These are phyloP conservation scores for Phalangium opilio DNA, from an alignment of 2,888 invertebrate species.

Conservation along the genomic window DNA sequence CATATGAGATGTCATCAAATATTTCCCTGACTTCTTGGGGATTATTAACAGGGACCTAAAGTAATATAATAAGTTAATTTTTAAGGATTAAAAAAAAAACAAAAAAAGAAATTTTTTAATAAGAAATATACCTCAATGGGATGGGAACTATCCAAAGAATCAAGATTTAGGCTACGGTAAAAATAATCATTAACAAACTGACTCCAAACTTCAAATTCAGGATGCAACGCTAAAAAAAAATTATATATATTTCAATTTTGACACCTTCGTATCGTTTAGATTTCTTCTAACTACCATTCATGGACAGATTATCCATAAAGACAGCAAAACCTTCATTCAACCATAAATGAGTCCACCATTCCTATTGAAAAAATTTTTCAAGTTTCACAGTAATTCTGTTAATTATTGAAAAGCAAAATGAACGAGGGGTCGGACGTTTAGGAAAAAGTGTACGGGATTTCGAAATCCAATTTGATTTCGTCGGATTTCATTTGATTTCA, in stretches of 20 bases:
- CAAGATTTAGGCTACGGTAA: conserved; percentile 58
- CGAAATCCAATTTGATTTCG: no score
- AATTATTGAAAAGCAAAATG: not conserved
- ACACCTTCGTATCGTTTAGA: no score
- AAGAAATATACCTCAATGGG: conserved; percentile 52
- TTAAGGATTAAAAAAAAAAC: not conserved
- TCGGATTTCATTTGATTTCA: no score
- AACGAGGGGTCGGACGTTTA: no score
- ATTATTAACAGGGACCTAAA: conserved; percentile 52
- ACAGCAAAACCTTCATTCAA: conserved; percentile 70
- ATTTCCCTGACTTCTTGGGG: conserved; percentile 94
- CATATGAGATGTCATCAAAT: conserved; percentile 93
- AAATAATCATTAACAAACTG: conserved; percentile 61
- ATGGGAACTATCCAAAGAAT: conserved; percentile 66
- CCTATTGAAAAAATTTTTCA: no score
- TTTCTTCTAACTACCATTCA: conserved; percentile 33
- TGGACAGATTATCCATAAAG: conserved; percentile 55
- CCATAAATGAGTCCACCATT: conserved; percentile 83
- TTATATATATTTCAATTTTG: no score
- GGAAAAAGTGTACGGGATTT: no score
- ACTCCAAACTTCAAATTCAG: conserved; percentile 58
- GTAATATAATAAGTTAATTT: not conserved
- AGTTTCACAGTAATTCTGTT: no score
- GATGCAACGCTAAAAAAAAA: conserved; percentile 38
- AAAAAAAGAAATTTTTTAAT: not conserved